phyloP scores from a whole-genome alignment of 2,888 invertebrate genomes.

The Formica aserva region DNA sequence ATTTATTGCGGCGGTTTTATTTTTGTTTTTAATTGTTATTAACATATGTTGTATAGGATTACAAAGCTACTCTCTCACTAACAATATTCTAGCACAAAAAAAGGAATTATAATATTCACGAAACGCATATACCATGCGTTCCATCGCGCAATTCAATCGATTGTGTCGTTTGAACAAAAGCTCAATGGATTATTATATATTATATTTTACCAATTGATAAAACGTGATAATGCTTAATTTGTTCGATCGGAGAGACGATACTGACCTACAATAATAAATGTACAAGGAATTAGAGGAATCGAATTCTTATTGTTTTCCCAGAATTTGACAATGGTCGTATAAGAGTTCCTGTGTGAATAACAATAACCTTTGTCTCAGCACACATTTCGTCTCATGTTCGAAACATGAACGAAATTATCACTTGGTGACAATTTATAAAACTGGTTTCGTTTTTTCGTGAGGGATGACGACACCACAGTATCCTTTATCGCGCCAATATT shows the following conservation, averaged over 20 bases:
- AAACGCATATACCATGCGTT: not conserved
- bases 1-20: slow-evolving; percentile 1
- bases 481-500: not conserved
- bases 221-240: not conserved
- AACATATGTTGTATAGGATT: not conserved
- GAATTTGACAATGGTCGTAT: not conserved
- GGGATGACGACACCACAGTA: slow-evolving; percentile 20
- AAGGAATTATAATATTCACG: not conserved
- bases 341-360: not conserved
- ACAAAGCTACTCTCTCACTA: not conserved
- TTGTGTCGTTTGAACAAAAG: slow-evolving; percentile 2
- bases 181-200: not conserved
- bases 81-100: not conserved
- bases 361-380: not conserved
- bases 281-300: not conserved
- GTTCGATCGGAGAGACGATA: not conserved
- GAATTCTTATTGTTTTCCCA: not conserved
- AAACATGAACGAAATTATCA: slow-evolving; percentile 17
- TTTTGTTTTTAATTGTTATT: not conserved
- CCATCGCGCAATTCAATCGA: not conserved
- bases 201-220: slow-evolving; percentile 4
- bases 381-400: not conserved
- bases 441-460: slow-evolving; percentile 25
- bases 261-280: not conserved
- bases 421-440: not conserved